phyloP scores from a whole-genome alignment of 2,113 vertebrate species.

The Paralichthys olivaceus region DNA sequence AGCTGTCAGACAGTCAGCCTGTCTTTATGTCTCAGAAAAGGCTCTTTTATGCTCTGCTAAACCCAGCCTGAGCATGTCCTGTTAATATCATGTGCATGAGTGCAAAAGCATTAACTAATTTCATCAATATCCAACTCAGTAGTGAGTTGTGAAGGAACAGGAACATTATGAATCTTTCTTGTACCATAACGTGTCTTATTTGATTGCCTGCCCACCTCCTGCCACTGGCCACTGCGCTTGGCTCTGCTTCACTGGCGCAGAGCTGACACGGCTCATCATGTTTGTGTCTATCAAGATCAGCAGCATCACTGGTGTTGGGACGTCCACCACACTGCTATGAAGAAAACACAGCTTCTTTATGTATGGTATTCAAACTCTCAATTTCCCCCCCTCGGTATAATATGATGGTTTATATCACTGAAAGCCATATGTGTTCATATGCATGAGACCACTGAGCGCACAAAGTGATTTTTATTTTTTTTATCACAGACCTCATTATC shows the following conservation, averaged over 20 bases:
- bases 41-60: slow-evolving; percentile 4
- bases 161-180: slow-evolving; percentile 30
- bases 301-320: slow-evolving; percentile 11
- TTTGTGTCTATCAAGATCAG: slow-evolving; percentile 53
- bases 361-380: background rate
- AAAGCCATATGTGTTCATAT: background rate
- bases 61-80: background rate
- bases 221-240: slow-evolving; percentile 31
- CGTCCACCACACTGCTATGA: slow-evolving; percentile 32
- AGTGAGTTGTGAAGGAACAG: slow-evolving; percentile 30
- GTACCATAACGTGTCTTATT: slow-evolving; percentile 41
- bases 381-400: background rate
- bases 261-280: slow-evolving; percentile 57
- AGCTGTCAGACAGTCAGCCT: background rate
- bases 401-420: background rate
- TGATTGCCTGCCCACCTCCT: slow-evolving; percentile 49
- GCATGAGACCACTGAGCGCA: background rate
- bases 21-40: slow-evolving; percentile 11
- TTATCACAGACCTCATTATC: background rate
- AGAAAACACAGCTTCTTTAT: slow-evolving; percentile 6
- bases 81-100: slow-evolving; percentile 13
- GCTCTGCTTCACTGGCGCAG: slow-evolving; percentile 43
- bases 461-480: background rate
- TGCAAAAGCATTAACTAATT: slow-evolving; percentile 17
- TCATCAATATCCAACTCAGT: slow-evolving; percentile 33